A percentile compares a stretch with the other conserved stretches of the same genome.
These are phyloP conservation scores for Rhyacichthys aspro DNA, from an alignment of 2,797 vertebrate genomes.

Conservation along the genomic window DNA sequence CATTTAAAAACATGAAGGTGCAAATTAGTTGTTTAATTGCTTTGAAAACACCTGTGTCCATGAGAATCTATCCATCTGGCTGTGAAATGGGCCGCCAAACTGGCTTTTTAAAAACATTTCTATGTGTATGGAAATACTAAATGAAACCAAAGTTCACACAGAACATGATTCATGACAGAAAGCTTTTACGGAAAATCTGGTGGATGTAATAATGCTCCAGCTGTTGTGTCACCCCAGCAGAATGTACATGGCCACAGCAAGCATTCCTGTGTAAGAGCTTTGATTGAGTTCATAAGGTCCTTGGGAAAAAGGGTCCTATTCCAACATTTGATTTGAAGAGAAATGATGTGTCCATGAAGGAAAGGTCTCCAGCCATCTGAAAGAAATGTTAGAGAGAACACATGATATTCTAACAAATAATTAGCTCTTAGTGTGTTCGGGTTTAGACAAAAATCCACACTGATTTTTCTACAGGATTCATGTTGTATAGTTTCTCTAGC, in stretches of 20 bases:
- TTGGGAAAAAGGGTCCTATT: neutral
- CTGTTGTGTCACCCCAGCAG: neutral
- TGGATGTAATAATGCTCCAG: neutral
- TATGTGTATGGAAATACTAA: neutral
- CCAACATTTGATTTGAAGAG: neutral
- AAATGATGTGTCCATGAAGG: neutral
- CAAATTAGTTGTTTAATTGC: too few species aligned
- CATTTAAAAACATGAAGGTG: too few species aligned
- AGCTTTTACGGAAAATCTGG: neutral
- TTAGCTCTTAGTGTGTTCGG: too few species aligned
- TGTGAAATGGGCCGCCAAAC: neutral
- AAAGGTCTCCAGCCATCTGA: neutral
- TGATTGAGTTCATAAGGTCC: constrained; percentile 10
- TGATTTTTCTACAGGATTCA: too few species aligned
- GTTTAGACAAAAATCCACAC: too few species aligned
- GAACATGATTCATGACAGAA: neutral
- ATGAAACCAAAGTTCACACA: neutral
- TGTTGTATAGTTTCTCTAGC: too few species aligned
- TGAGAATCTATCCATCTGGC: neutral
- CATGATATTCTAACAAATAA: neutral
- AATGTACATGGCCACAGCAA: neutral
- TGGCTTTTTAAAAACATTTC: neutral
- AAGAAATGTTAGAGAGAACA: neutral
- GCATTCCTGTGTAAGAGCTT: neutral
- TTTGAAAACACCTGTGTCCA: too few species aligned